Conservation (phyloP, 2,113 vertebrate species). For the Heterocephalus glaber region DNA sequence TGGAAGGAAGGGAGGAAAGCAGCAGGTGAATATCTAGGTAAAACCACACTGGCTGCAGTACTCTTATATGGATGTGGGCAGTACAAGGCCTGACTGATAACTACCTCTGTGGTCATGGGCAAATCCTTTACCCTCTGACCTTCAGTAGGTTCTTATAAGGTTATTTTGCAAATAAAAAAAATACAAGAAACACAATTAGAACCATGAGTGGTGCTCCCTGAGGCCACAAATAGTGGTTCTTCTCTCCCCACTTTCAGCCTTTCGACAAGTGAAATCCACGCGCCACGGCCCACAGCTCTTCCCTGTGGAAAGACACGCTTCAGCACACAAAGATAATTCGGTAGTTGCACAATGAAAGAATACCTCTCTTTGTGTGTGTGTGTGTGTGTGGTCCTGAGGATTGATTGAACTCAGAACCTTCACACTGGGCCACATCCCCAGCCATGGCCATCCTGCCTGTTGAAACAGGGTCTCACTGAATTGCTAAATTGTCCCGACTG, state of each 20-base stretch:
- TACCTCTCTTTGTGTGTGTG: background rate
- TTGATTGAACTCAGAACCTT: background rate
- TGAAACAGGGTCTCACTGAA: background rate
- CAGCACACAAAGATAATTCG: background rate
- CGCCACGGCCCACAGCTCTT: background rate
- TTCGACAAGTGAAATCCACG: no score
- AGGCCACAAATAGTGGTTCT: rapidly evolving
- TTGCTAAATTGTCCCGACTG: background rate
- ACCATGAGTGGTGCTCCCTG: rapidly evolving
- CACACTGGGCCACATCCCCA: background rate
- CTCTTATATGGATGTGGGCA: background rate
- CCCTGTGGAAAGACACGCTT: background rate
- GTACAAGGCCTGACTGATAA: background rate
- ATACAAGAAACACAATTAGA: background rate
- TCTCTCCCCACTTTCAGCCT: background rate
- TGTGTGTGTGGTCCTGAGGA: background rate
- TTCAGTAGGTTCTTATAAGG: background rate
- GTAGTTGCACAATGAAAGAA: background rate
- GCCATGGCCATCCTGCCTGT: background rate
- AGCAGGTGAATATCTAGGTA: background rate
- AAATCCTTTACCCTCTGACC: background rate
- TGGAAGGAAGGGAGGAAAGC: background rate
- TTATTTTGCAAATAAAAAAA: background rate
- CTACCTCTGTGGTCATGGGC: background rate
- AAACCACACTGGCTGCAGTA: background rate